These are phyloP conservation scores for Napeogenes inachia DNA, from an alignment of 2,888 invertebrate species.

Conservation along the genomic window DNA sequence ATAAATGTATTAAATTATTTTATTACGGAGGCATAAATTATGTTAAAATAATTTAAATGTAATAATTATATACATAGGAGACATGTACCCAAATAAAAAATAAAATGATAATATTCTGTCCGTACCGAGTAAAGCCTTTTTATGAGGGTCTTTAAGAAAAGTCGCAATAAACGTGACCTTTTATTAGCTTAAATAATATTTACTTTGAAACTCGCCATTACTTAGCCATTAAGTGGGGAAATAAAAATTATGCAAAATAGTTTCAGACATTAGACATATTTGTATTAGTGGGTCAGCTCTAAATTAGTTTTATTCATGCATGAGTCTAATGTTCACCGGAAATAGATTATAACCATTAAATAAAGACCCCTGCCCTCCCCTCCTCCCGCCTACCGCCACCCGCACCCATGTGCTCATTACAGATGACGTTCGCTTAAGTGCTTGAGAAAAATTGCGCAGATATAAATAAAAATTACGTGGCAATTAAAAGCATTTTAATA, in stretches of 20 bases:
- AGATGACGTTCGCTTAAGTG: constrained; percentile 50
- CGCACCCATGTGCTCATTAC: constrained; percentile 61
- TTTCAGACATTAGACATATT: background rate
- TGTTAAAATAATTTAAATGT: background rate
- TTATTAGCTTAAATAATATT: constrained; percentile 6
- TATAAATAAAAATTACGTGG: constrained; percentile 19
- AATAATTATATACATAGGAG: background rate
- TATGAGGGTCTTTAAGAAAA: constrained; percentile 6
- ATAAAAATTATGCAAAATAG: background rate
- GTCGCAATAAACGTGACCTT: constrained; percentile 3
- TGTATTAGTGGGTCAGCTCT: background rate
- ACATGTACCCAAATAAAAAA: constrained; percentile 2
- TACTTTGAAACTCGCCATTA: background rate
- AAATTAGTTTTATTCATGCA: constrained; percentile 18
- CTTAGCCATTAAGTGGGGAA: background rate
- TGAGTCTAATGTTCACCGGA: constrained; percentile 50
- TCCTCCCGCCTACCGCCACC: constrained; percentile 5
- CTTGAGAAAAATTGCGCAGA: constrained; percentile 42
- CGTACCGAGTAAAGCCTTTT: constrained; percentile 1
- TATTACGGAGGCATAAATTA: too few relatives aligned
- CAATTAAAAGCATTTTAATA: constrained; percentile 9
- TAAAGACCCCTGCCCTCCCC: constrained; percentile 43
- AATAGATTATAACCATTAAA: constrained; percentile 67
- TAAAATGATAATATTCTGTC: constrained; percentile 5
- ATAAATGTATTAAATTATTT: too few relatives aligned